Percentiles rank a stretch among this genome's conserved stretches.
Evolutionary conservation across 1,140 invertebrate genomes (phyloP).

Genomic region (Coelopa frigida): DNA sequence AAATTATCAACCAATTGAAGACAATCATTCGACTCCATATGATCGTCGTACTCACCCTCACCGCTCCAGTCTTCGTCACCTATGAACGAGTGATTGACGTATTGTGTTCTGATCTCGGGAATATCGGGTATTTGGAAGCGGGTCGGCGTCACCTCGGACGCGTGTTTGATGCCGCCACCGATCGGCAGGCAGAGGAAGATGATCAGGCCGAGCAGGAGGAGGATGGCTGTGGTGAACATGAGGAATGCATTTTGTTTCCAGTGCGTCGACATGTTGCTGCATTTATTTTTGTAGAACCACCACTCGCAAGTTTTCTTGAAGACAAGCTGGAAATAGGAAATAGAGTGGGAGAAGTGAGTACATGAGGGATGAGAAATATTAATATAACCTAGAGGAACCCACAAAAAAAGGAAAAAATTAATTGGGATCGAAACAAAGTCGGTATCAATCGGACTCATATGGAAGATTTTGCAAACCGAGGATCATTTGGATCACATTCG

Average conservation of each 20-base stretch:
- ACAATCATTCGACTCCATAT: background rate
- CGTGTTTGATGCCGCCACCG: background rate
- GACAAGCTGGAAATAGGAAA: constrained; percentile 27
- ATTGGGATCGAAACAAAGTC: too few relatives aligned
- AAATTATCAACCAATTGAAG: constrained; percentile 1
- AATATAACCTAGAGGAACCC: too few relatives aligned
- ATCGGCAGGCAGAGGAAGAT: constrained; percentile 9
- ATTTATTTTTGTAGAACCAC: constrained; percentile 31
- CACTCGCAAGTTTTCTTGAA: constrained; percentile 37
- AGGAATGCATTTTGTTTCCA: constrained; percentile 24
- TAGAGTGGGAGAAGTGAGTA: background rate
- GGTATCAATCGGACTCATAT: too few relatives aligned
- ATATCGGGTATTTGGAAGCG: background rate
- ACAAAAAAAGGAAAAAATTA: too few relatives aligned
- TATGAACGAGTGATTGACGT: constrained; percentile 14
- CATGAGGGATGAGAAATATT: too few relatives aligned
- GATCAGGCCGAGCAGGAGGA: constrained; percentile 15
- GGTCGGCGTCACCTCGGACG: background rate
- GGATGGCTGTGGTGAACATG: constrained; percentile 10
- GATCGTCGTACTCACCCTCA: constrained; percentile 7
- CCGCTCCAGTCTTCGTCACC: constrained; percentile 13
- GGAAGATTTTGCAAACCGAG: too few relatives aligned
- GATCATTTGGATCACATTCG: too few relatives aligned
- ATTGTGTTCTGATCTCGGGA: constrained; percentile 6
- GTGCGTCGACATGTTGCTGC: constrained; percentile 37